phyloP scores from a whole-genome alignment of 2,113 vertebrate genomes.

The Saiga tatarica region DNA sequence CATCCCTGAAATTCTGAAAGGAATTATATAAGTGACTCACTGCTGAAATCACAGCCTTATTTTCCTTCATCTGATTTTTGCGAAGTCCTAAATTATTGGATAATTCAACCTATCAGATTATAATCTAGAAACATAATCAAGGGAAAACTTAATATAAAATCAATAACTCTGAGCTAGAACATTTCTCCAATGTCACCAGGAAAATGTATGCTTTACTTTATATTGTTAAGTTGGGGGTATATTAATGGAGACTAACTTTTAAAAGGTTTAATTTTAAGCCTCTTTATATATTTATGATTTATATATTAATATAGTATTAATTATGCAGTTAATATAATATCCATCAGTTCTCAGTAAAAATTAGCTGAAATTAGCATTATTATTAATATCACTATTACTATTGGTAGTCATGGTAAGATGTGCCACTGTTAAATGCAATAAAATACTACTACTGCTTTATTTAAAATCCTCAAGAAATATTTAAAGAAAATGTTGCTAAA shows the following conservation, averaged over 20 bases:
- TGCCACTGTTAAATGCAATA: neutral
- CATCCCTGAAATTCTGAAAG: neutral
- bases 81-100: neutral
- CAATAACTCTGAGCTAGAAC: neutral
- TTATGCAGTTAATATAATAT: neutral
- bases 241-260: neutral
- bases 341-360: neutral
- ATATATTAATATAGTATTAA: neutral
- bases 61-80: slow-evolving; percentile 5
- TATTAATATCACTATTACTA: neutral
- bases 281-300: neutral
- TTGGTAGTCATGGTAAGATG: neutral
- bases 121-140: neutral
- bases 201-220: neutral
- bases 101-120: neutral
- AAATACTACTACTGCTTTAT: neutral
- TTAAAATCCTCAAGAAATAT: slow-evolving; percentile 18
- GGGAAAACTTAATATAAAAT: neutral
- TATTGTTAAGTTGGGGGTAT: neutral
- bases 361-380: neutral
- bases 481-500: neutral
- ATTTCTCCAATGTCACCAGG: neutral
- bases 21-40: neutral
- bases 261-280: slow-evolving; percentile 1
- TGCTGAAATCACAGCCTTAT: neutral